Evolutionary conservation across 2,113 vertebrate species (phyloP).

Genomic region (Prionailurus viverrinus): DNA sequence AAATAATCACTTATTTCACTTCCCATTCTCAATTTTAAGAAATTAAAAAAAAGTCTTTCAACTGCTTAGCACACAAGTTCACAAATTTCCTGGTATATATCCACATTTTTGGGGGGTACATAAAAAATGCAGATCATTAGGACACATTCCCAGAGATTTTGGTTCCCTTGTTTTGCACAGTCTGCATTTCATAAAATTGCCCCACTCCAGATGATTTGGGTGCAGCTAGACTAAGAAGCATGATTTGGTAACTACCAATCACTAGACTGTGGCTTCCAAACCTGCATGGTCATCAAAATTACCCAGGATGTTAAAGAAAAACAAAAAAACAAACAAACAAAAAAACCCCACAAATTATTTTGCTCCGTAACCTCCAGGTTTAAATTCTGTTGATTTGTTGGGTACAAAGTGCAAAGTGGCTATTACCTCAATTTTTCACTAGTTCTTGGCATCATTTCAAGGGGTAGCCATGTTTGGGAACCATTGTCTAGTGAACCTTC

Average conservation of each 20-base stretch:
- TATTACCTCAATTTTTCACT: neutral
- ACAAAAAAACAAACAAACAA: neutral
- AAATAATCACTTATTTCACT: neutral
- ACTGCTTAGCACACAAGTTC: neutral
- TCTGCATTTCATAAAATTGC: neutral
- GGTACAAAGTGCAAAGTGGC: neutral
- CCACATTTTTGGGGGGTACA: neutral
- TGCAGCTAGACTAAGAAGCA: neutral
- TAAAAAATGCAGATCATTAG: neutral
- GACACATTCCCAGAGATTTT: neutral
- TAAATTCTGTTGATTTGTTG: constrained; percentile 6
- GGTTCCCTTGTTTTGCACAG: neutral
- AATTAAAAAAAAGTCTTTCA: neutral
- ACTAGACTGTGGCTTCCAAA: neutral
- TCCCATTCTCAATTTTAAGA: neutral
- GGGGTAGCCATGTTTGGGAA: neutral
- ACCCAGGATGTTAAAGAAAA: neutral
- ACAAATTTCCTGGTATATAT: neutral
- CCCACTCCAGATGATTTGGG: neutral
- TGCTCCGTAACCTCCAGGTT: neutral
- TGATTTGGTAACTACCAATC: neutral
- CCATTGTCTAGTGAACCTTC: neutral
- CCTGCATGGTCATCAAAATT: neutral
- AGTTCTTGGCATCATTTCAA: neutral
- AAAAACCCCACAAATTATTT: neutral